Evolutionary conservation across 2,888 invertebrate genomes (phyloP).

Genomic region (Synanthedon myopaeformis): DNA sequence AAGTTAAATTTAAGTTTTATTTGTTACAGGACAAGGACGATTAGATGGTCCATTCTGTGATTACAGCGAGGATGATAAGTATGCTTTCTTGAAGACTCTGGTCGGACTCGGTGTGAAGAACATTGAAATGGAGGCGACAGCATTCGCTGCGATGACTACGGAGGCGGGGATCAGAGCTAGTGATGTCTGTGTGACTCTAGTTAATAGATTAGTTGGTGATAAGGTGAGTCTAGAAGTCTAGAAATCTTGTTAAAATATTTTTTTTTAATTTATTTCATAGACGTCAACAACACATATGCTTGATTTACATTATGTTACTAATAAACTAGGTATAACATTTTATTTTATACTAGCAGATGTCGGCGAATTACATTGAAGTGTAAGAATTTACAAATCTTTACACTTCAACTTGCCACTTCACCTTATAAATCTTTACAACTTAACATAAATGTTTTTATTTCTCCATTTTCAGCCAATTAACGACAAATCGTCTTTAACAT

Average conservation of each 20-base stretch:
- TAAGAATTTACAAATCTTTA: too few relatives aligned
- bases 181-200: conserved; percentile 78
- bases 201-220: conserved; percentile 79
- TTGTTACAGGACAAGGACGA: conserved; percentile 76
- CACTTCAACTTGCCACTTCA: too few relatives aligned
- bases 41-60: conserved; percentile 82
- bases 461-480: conserved; percentile 64
- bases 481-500: conserved; percentile 69
- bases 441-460: background rate
- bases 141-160: conserved; percentile 76
- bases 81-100: conserved; percentile 68
- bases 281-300: too few relatives aligned
- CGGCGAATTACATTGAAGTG: too few relatives aligned
- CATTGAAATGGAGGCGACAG: conserved; percentile 85
- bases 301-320: too few relatives aligned
- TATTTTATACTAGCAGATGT: too few relatives aligned
- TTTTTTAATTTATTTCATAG: too few relatives aligned
- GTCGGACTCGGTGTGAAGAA: conserved; percentile 73
- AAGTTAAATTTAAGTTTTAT: too few relatives aligned
- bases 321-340: too few relatives aligned
- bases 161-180: conserved; percentile 75
- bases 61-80: conserved; percentile 73
- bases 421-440: background rate
- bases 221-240: conserved; percentile 52
- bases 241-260: too few relatives aligned